Evolutionary conservation across 2,113 vertebrate species (phyloP).

Genomic region (Alouatta palliata): DNA sequence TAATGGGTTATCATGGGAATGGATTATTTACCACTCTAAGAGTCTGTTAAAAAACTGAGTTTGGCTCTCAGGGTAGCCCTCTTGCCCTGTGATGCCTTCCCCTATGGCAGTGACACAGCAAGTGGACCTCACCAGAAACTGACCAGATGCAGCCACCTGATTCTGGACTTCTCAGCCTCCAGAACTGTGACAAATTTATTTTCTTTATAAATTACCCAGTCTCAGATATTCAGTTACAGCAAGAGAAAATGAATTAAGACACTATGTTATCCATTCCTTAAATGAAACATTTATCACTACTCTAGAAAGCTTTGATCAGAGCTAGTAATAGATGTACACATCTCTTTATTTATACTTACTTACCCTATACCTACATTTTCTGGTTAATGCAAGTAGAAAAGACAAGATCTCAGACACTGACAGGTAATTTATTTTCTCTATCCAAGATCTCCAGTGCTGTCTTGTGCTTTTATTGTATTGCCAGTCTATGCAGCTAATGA

Average conservation of each 20-base stretch:
- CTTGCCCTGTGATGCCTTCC: background rate
- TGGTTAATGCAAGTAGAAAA: conserved; percentile 37
- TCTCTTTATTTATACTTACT: background rate
- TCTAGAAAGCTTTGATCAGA: background rate
- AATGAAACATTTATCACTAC: background rate
- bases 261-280: background rate
- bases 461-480: background rate
- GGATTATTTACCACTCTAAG: background rate
- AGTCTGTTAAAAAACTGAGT: background rate
- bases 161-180: background rate
- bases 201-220: background rate
- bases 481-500: background rate
- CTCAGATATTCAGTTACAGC: background rate
- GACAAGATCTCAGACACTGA: background rate
- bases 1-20: background rate
- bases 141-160: background rate
- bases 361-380: background rate
- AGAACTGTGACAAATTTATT: background rate
- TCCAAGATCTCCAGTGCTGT: background rate
- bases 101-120: background rate
- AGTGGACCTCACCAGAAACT: background rate
- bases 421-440: conserved; percentile 51
- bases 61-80: background rate
- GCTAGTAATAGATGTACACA: background rate
- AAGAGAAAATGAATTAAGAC: background rate